Evolutionary conservation across 2,888 invertebrate species (phyloP), one percentile per base, ranked within the genome.

Genomic region (Exephanes ischioxanthus): DNA sequence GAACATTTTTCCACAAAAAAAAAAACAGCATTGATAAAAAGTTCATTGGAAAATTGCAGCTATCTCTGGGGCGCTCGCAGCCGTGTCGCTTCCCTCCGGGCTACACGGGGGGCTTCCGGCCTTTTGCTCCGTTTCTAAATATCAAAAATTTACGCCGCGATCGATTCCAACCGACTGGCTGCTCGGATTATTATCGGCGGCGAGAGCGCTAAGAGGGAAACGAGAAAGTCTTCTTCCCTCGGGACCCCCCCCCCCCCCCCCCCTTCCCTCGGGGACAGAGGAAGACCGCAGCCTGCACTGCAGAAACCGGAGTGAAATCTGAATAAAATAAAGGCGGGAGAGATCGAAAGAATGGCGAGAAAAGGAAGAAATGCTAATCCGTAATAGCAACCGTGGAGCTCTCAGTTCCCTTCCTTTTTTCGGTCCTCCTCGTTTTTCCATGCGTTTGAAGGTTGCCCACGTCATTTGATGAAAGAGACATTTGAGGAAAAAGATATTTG

Each of bases 361-460:
- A 41, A 66, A 41, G 37, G 26, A 37, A 41, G 30, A 61, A 53
- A 81, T 81, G 81, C 75, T 81, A 81, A 81, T 81, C 68, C 75
- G 61, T 72, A 51, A 73, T 73, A 73, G 80, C 73, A 67, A 67
- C 67, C 67, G 55, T 45, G 26, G 55, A 58, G 19, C 41, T 19
- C 72, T 67, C 55, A 68, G 26, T 61, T 53, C 14, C 30, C 22
- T n/a, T 55, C n/a, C n/a, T 22, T 51, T n/a, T 26, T 19, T 0
- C 26, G 0, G 2, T 16, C 7, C 1, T 78, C 19, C 33, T 30
- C 33, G 26, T 26, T 26, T 26, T 26, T 26, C 26, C 26, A 26
- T 26, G 26, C 26, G 26, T 26, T 26, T 26, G 26, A 26, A 26
- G 26, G 26, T 26, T 26, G 26, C 26, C 26, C 1, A 26, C 26